Evolutionary conservation across 1,140 invertebrate genomes (phyloP), one percentile per base, ranked within the genome.

Genomic region (Atta colombica): DNA sequence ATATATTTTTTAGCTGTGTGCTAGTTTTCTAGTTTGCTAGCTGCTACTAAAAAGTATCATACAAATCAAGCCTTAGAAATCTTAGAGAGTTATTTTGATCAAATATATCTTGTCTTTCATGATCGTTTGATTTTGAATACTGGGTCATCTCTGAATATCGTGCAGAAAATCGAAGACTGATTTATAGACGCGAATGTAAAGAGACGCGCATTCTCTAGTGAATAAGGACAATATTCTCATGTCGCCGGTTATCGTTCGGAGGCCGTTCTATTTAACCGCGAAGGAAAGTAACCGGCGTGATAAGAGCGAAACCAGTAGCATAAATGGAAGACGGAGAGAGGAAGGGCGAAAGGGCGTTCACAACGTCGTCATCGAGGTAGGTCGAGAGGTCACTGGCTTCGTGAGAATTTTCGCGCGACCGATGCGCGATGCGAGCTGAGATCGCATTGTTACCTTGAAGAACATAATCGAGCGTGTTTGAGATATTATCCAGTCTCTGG

Each of bases 331-430:
- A 21, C 60, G 25, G 25, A 0, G 12, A 21, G 12, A 21, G n/a
- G 25, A 66, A 85, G 66, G 45, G 8, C 60, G 55, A 78, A 68
- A 88, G 63, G 51, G 51, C 45, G 28, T 55, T 51, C 65, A 55
- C 31, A 8, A 28, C 65, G 49, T 8, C 25, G 8, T 12, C 55
- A 16, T 51, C 14, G 86, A 74, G 58, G 25, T 39, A 77, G 66
- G 74, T 85, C 74, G 61, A 55, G 53, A 77, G 85, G 84, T 87
- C 71, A 82, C 85, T 80, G 80, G 12, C 78, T 86, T 53, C 25
- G 72, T 80, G 75, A 53, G 84, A 86, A 80, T 80, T 86, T 85
- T 75, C 55, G 31, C 60, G 39, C 55, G 35, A 63, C 14, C 25
- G 45, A 65, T 18, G 61, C 6, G 53, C 53, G n/a, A 21, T 61